Evolutionary conservation across 1,140 invertebrate species (phyloP).

Genomic region (Pseudomyrmex cubaensis): DNA sequence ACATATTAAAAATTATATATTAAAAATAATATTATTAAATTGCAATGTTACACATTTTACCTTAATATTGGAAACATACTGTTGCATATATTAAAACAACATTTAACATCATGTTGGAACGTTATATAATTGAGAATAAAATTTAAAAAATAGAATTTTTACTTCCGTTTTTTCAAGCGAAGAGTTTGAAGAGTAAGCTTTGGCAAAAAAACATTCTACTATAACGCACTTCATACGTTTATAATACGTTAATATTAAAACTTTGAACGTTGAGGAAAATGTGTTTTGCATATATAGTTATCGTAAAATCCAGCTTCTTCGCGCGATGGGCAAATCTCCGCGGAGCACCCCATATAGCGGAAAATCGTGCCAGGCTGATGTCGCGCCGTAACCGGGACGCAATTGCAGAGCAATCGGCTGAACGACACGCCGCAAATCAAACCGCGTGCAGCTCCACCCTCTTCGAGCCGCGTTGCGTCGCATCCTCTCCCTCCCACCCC

Average conservation of each 20-base stretch:
- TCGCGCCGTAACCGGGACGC: conserved; percentile 74
- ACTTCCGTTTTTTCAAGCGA: neutral
- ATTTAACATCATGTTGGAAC: too few species aligned
- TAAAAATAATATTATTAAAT: conserved; percentile 1
- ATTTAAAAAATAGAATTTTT: too few species aligned
- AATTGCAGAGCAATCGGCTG: conserved; percentile 84
- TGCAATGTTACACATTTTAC: neutral
- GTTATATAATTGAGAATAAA: too few species aligned
- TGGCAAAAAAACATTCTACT: too few species aligned
- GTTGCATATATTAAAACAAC: too few species aligned
- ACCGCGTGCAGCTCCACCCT: conserved; percentile 60
- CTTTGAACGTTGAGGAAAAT: neutral
- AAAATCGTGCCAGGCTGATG: conserved; percentile 74
- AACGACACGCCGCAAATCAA: conserved; percentile 84
- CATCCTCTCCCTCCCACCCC: neutral
- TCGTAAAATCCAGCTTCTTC: neutral
- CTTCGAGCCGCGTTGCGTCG: conserved; percentile 9
- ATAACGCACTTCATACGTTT: too few species aligned
- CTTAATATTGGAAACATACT: neutral
- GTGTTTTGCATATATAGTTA: neutral
- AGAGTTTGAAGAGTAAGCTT: too few species aligned
- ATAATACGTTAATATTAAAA: neutral
- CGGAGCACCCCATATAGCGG: conserved; percentile 39
- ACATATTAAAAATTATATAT: too few species aligned
- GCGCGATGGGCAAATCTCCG: conserved; percentile 4